Evolutionary conservation across 1,140 invertebrate genomes (phyloP).

Genomic region (Dryas iulia): DNA sequence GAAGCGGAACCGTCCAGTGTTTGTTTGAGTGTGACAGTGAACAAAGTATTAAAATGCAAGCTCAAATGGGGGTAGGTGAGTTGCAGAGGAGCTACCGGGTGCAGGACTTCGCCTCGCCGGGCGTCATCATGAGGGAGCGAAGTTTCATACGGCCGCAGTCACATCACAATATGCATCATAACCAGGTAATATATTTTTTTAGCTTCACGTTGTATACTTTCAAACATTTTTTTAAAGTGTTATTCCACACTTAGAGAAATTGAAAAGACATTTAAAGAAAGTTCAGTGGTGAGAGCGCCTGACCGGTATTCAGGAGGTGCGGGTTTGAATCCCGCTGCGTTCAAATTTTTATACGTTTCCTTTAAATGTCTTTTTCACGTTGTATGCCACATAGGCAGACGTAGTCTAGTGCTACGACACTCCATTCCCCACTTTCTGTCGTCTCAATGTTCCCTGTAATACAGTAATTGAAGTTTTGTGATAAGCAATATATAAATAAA

Average conservation of each 20-base stretch:
- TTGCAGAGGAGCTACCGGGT: slow-evolving; percentile 78
- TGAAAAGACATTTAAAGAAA: background rate
- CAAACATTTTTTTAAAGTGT: no score
- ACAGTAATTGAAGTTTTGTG: no score
- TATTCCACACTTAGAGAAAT: no score
- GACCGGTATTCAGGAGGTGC: no score
- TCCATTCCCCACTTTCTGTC: no score
- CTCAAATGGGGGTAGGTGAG: slow-evolving; percentile 69
- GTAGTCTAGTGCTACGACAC: no score
- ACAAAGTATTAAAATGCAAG: slow-evolving; percentile 55
- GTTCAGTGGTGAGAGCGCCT: background rate
- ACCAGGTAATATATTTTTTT: slow-evolving; percentile 68
- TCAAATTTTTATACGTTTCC: no score
- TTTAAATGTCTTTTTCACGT: no score
- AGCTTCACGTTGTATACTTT: background rate
- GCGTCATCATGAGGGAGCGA: slow-evolving; percentile 81
- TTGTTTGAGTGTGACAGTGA: slow-evolving; percentile 15
- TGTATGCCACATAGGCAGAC: no score
- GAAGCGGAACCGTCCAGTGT: slow-evolving; percentile 34
- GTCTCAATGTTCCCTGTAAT: no score
- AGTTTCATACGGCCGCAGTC: slow-evolving; percentile 82
- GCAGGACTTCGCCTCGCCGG: slow-evolving; percentile 77
- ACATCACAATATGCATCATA: slow-evolving; percentile 80
- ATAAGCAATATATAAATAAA: no score
- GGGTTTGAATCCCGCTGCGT: no score